Base-by-base conservation (phyloP, 1,140 invertebrate genomes). In the Drosophila azteca region DNA sequence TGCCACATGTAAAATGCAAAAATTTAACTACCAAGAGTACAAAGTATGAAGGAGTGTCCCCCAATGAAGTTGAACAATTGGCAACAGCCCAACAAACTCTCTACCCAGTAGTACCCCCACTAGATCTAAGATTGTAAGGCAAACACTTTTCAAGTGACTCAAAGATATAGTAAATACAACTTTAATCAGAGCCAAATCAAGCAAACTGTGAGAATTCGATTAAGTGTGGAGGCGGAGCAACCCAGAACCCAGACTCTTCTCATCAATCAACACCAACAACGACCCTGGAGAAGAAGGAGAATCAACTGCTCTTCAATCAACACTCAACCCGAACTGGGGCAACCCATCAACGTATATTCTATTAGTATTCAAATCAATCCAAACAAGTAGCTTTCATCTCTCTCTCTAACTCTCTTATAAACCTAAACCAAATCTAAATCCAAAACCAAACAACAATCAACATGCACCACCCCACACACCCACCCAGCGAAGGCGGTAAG, bases 131-230 rank as follows among this genome's bases (percentile, higher is more conserved):
- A 43, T 51, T 87, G 83, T 87, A 87, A 87, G 81, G 83, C 83
- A 87, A 87, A 87, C 83, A 87, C 83, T 87, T 87, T 88, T 83
- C 53, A 64, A 78, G 78, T 88, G 79, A 88, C 62, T 52, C 29
- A 52, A 51, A 49, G 13, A 62, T 20, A 20, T 20, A 20, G 17
- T 20, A 20, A 0, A 20, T 39, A 20, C 31, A 35, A 15, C 3
- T n/a, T n/a, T 24, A 67, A 62, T 17, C 5, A 22, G 11, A 60
- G 61, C 63, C 44, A 62, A 63, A 70, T 74, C 68, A 85, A 79
- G 75, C 74, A 48, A 44, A 83, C 64, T 88, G 83, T 87, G 83
- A 88, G 22, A 62, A 61, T 53, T 68, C 59, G 54, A 70, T 13
- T 66, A 66, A 63, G 35, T 69, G 66, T 50, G 45, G 58, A 51